Evolutionary conservation across 2,797 vertebrate genomes (phyloP), one percentile per base, ranked within the genome.

Genomic region (Poeciliopsis paucimaculata): DNA sequence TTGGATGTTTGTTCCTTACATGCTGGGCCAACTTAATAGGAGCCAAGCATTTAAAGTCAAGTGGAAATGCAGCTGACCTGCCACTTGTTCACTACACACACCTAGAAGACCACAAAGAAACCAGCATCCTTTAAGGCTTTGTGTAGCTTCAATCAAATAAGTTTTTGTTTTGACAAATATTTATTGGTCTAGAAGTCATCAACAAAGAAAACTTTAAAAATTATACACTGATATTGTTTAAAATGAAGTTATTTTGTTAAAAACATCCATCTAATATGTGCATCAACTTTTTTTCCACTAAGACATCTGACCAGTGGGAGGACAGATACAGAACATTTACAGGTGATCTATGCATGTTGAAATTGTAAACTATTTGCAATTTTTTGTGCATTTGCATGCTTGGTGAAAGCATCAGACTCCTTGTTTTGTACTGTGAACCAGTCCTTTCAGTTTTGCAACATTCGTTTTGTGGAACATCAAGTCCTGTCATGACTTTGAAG

Each of bases 21-120:
- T 86, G 89, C 91, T 89, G 86, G 86, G 90, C 88, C 89, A 91
- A 93, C 91, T 91, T 92, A 92, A 94, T 94, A 90, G 93, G 93
- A 95, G 91, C 89, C 86, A 86, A 89, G 90, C 89, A 91, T 94
- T 93, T 95, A 93, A 89, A 90, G 87, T 90, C 88, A 94, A 94
- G 93, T 92, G 89, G 91, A 91, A 92, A 90, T 88, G 88, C 82
- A 82, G 89, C 82, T 78, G 87, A 91, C 84, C 83, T 1, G 46
- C 81, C 55, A 80, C 85, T 80, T 83, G 82, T 78, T 88, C 77
- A 34, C 43, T 72, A 74, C 83, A 80, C 77, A 85, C 88, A 87
- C 73, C 23, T 39, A 68, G 36, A 87, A 82, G 86, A 85, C 80
- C 86, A 73, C 90, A 78, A 82, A 75, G 62, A 71, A 78, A 80